Conservation (phyloP, 2,888 invertebrate genomes). For the Timandra comae region DNA sequence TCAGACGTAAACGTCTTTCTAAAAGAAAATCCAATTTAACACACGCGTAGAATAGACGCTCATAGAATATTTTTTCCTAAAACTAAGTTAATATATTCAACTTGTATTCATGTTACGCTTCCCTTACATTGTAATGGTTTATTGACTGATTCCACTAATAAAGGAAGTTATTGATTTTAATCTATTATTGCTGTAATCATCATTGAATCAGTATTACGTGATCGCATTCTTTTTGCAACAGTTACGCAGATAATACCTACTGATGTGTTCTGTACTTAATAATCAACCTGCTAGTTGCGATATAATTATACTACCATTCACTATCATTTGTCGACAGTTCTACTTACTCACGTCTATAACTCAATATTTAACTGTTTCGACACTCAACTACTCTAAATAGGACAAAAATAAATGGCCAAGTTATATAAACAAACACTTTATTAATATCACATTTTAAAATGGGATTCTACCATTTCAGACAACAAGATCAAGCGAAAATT, state of each 20-base stretch:
- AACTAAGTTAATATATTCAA: too few species aligned
- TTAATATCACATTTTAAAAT: conserved; percentile 74
- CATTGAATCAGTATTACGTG: conserved; percentile 16
- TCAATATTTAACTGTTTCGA: conserved; percentile 5
- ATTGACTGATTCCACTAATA: too few species aligned
- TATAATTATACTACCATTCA: conserved; percentile 19
- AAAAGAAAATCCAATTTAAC: too few species aligned
- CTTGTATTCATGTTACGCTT: too few species aligned
- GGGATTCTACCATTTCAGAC: conserved; percentile 45
- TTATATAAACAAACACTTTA: conserved; percentile 56
- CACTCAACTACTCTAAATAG: conserved; percentile 15
- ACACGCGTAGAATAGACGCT: too few species aligned
- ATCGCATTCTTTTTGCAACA: conserved; percentile 15
- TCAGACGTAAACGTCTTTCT: too few species aligned
- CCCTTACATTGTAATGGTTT: too few species aligned
- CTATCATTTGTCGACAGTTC: conserved; percentile 11
- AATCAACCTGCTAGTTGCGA: conserved; percentile 29
- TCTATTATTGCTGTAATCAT: conserved; percentile 13
- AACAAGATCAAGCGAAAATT: conserved; percentile 42
- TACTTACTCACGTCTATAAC: conserved; percentile 11
- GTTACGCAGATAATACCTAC: conserved; percentile 21
- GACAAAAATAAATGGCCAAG: conserved; percentile 18
- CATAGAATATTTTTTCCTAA: too few species aligned
- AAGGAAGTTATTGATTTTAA: conserved; percentile 4
- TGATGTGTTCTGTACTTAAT: conserved; percentile 10